Conservation (phyloP, 1,140 invertebrate species). For the Drosophila albomicans region DNA sequence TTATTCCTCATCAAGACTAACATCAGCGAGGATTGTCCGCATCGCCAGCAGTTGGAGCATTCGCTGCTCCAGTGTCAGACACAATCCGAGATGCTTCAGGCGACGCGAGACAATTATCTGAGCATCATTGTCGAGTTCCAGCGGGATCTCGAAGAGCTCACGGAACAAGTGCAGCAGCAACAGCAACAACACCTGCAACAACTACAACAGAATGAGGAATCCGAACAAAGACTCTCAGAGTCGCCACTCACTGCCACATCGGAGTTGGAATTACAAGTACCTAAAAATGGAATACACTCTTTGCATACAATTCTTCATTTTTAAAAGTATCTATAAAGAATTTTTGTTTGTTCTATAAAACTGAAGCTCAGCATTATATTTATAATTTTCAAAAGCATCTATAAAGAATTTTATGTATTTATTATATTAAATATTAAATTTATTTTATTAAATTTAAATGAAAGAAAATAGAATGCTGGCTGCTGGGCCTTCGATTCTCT, state of each 20-base stretch:
- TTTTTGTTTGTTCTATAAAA: too few relatives aligned
- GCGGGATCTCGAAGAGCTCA: conserved; percentile 50
- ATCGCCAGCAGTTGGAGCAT: conserved; percentile 69
- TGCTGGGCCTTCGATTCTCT: too few relatives aligned
- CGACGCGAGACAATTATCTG: conserved; percentile 59
- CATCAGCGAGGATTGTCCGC: conserved; percentile 61
- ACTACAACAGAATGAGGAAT: conserved; percentile 19
- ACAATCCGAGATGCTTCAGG: conserved; percentile 56
- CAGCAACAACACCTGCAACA: conserved; percentile 39
- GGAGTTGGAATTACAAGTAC: conserved; percentile 59
- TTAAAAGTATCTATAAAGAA: too few relatives aligned
- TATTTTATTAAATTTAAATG: too few relatives aligned
- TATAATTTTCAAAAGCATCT: too few relatives aligned
- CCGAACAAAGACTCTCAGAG: neutral
- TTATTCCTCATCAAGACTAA: conserved; percentile 31
- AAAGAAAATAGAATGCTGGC: too few relatives aligned
- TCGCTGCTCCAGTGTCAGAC: conserved; percentile 66
- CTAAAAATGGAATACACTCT: too few relatives aligned
- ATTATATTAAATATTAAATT: too few relatives aligned
- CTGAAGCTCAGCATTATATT: too few relatives aligned
- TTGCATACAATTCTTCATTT: too few relatives aligned
- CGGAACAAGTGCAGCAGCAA: conserved; percentile 64
- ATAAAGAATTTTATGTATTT: too few relatives aligned
- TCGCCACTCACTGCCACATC: neutral
- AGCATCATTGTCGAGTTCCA: conserved; percentile 61